A percentile compares a stretch with the other conserved stretches of the same genome.
These are phyloP conservation scores for Chaetodon trifascialis DNA, from an alignment of 2,113 vertebrate genomes.

Conservation along the genomic window DNA sequence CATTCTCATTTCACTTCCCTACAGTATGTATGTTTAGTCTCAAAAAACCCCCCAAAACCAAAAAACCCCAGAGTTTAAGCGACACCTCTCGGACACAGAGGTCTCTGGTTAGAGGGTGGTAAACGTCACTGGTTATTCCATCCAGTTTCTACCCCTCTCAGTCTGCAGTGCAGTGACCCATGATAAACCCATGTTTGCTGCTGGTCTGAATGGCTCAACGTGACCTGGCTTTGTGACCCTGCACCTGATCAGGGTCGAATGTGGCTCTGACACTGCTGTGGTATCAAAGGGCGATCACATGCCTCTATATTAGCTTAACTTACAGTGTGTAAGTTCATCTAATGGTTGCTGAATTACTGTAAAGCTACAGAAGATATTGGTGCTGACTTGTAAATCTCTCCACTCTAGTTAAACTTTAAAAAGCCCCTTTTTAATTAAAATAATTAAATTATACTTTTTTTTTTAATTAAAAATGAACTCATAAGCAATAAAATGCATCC, in stretches of 20 bases:
- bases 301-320: background rate
- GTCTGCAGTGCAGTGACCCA: slow-evolving; percentile 3
- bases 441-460: background rate
- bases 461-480: background rate
- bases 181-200: background rate
- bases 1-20: background rate
- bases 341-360: background rate
- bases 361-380: background rate
- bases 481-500: background rate
- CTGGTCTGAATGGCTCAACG: slow-evolving; percentile 7
- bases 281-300: background rate
- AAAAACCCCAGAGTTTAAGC: background rate
- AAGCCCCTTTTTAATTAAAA: too few relatives aligned
- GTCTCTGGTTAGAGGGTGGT: background rate
- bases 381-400: background rate
- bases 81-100: background rate
- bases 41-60: background rate
- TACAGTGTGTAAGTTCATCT: background rate
- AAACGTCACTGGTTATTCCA: background rate
- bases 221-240: slow-evolving; percentile 25
- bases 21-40: background rate
- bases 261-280: slow-evolving; percentile 5
- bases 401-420: too few relatives aligned
- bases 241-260: slow-evolving; percentile 19
- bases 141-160: background rate